Conservation (phyloP, 2,113 vertebrate genomes). For the Oncorhynchus gorbuscha region DNA sequence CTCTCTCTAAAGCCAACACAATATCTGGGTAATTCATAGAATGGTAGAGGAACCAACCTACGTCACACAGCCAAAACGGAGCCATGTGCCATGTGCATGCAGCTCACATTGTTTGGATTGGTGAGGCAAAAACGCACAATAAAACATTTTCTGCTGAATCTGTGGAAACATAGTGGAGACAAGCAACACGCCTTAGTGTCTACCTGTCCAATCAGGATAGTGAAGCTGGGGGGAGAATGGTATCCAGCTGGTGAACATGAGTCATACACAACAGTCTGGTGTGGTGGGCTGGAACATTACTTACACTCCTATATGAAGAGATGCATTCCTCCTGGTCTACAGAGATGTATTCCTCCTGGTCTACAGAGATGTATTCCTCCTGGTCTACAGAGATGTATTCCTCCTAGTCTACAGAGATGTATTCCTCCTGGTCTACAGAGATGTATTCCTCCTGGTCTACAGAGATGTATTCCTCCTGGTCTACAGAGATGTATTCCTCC, state of each 20-base stretch:
- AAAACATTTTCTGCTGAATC: slow-evolving; percentile 74
- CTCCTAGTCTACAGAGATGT: not conserved
- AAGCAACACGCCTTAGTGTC: slow-evolving; percentile 43
- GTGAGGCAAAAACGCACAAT: slow-evolving; percentile 60
- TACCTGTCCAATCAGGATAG: slow-evolving; percentile 65
- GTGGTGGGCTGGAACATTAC: not conserved
- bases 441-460: too few species aligned
- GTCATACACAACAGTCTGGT: slow-evolving; percentile 42
- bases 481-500: too few species aligned
- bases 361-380: not conserved
- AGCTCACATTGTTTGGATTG: slow-evolving; percentile 62
- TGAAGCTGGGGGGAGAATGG: slow-evolving; percentile 38
- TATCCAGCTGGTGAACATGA: slow-evolving; percentile 54
- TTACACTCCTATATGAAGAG: not conserved
- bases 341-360: not conserved
- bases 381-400: not conserved
- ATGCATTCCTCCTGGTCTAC: not conserved
- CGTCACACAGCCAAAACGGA: slow-evolving; percentile 46
- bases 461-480: too few species aligned
- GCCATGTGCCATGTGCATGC: slow-evolving; percentile 67
- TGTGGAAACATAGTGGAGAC: slow-evolving; percentile 64
- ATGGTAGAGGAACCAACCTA: not conserved
- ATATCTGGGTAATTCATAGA: slow-evolving; percentile 48
- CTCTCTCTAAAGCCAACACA: slow-evolving; percentile 54
- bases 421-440: too few species aligned